These are phyloP conservation scores for Zonotrichia leucophrys DNA, from an alignment of 2,113 vertebrate genomes.

Conservation along the genomic window DNA sequence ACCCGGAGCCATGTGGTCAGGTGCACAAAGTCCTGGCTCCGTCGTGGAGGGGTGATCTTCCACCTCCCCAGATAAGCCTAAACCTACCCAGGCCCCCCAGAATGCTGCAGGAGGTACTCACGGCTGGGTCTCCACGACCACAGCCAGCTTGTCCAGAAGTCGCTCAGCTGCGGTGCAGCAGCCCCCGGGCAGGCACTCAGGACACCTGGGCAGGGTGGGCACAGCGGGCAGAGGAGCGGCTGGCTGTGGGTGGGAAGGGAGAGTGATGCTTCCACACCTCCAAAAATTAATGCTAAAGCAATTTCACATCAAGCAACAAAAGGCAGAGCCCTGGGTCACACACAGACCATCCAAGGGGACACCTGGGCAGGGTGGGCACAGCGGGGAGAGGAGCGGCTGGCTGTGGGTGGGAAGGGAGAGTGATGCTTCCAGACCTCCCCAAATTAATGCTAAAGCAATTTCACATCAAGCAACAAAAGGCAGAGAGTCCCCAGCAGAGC, in stretches of 20 bases:
- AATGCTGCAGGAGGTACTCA: conserved; percentile 26
- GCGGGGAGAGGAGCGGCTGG: neutral
- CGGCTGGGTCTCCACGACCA: conserved; percentile 89
- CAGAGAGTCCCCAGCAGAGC: too few relatives aligned
- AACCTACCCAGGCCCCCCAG: accelerated
- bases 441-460: accelerated
- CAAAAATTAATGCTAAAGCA: neutral
- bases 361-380: accelerated
- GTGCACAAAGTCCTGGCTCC: too few relatives aligned
- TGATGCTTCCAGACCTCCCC: neutral
- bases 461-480: accelerated
- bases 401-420: neutral
- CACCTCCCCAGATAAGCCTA: too few relatives aligned
- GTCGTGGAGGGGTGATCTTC: too few relatives aligned
- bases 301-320: accelerated
- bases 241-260: accelerated
- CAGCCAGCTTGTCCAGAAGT: conserved; percentile 96
- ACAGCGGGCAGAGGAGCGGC: neutral
- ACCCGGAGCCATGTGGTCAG: too few relatives aligned
- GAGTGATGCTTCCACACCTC: neutral
- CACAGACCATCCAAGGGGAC: conserved; percentile 13
- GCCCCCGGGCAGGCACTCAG: neutral
- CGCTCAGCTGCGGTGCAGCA: conserved; percentile 89
- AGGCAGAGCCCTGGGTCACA: too few relatives aligned
- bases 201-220: neutral